phyloP scores from a whole-genome alignment of 2,888 invertebrate species.

The Scaptomyza tumidula region DNA sequence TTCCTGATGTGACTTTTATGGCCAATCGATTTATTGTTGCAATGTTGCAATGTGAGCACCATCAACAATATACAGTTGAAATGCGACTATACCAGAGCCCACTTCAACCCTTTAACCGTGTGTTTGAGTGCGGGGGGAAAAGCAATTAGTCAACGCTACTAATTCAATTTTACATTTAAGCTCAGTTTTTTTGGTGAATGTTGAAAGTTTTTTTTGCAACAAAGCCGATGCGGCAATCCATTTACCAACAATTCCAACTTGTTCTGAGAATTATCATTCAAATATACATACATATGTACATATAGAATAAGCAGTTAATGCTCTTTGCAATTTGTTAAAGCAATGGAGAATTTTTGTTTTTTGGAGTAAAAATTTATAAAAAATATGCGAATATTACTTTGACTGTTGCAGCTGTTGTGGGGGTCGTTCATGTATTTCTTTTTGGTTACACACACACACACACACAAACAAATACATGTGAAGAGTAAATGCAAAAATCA shows the following conservation, averaged over 20 bases:
- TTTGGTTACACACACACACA: not conserved
- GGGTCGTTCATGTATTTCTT: not conserved
- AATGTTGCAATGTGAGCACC: not conserved
- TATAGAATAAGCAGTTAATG: slow-evolving; percentile 25
- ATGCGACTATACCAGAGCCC: not conserved
- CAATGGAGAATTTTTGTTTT: not conserved
- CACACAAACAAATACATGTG: slow-evolving; percentile 15
- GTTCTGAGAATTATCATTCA: slow-evolving; percentile 7
- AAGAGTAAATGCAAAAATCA: slow-evolving; percentile 42
- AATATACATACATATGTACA: not conserved
- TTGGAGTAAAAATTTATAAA: not conserved
- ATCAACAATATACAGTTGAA: not conserved
- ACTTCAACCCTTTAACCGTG: not conserved
- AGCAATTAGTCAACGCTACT: slow-evolving; percentile 1
- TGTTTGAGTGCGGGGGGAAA: not conserved
- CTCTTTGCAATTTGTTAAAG: slow-evolving; percentile 1
- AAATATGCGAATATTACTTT: not conserved
- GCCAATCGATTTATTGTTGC: too few species aligned
- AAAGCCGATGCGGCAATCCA: slow-evolving; percentile 7
- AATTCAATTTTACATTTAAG: slow-evolving; percentile 7
- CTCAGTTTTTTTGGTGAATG: not conserved
- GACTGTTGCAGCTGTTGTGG: not conserved
- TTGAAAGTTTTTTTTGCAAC: slow-evolving; percentile 8
- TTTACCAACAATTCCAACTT: slow-evolving; percentile 11
- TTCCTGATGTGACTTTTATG: not conserved